Evolutionary conservation across 1,140 invertebrate genomes (phyloP).

Genomic region (Drosophila melanica): DNA sequence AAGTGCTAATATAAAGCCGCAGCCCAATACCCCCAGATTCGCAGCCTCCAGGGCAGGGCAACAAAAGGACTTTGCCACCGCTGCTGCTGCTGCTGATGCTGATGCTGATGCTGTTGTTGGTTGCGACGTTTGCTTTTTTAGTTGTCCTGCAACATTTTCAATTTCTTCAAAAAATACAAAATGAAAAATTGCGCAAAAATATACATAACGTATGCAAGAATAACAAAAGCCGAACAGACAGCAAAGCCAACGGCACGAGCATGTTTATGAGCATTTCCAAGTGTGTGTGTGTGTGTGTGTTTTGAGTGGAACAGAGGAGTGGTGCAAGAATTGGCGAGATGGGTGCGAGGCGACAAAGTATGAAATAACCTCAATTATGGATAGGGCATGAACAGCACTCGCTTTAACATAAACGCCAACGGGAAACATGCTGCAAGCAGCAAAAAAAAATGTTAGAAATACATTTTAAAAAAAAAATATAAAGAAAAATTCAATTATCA

Average conservation of each 20-base stretch:
- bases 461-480: too few relatives aligned
- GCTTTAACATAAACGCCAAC: neutral
- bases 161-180: conserved; percentile 35
- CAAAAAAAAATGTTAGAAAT: neutral
- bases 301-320: neutral
- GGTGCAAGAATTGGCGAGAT: conserved; percentile 1
- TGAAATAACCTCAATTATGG: conserved; percentile 15
- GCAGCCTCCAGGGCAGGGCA: conserved; percentile 20
- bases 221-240: conserved; percentile 29
- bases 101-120: neutral
- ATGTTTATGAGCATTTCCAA: conserved; percentile 23
- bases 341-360: conserved; percentile 8
- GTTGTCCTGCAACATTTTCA: conserved; percentile 37
- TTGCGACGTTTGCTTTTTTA: conserved; percentile 17
- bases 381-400: neutral
- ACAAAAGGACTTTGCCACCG: conserved; percentile 2
- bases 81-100: neutral
- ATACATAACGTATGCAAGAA: conserved; percentile 41
- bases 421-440: neutral
- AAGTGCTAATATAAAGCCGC: conserved; percentile 46
- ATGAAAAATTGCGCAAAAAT: conserved; percentile 48
- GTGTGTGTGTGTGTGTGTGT: conserved; percentile 3
- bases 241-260: conserved; percentile 20
- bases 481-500: too few relatives aligned
- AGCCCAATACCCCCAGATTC: neutral